A percentile compares a stretch with the other conserved stretches of the same genome.
phyloP scores from a whole-genome alignment of 2,113 vertebrate species.

The Danionella cerebrum region DNA sequence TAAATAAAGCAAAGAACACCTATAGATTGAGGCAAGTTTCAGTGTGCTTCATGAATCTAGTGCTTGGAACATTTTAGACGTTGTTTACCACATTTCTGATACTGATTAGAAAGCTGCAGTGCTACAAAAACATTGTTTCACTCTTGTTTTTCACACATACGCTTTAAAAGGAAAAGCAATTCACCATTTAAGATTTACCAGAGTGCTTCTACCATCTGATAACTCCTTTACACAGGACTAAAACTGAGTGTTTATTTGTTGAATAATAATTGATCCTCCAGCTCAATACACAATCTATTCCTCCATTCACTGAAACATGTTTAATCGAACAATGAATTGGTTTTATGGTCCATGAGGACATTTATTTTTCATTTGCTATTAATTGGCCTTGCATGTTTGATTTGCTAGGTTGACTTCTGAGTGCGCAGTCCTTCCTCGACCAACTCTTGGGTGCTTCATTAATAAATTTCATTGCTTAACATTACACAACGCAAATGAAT shows the following conservation, averaged over 20 bases:
- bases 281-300: slow-evolving; percentile 12
- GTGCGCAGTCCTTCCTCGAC: slow-evolving; percentile 20
- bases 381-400: slow-evolving; percentile 39
- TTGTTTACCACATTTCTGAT: no score
- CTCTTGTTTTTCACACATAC: no score
- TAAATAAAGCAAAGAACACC: no score
- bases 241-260: slow-evolving; percentile 46
- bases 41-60: no score
- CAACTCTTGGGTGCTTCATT: background rate
- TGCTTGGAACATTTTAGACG: no score
- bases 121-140: no score
- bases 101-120: no score
- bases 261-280: slow-evolving; percentile 47
- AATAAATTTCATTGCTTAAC: background rate
- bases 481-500: background rate
- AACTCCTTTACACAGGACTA: slow-evolving; percentile 24
- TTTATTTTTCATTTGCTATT: slow-evolving; percentile 28
- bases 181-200: no score
- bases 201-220: slow-evolving; percentile 25
- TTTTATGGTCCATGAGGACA: slow-evolving; percentile 18
- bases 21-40: no score
- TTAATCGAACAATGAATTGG: slow-evolving; percentile 11
- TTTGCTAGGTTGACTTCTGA: slow-evolving; percentile 45
- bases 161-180: no score
- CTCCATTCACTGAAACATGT: slow-evolving; percentile 34